A percentile compares a stretch with the other conserved stretches of the same genome.
Evolutionary conservation across 2,113 vertebrate genomes (phyloP).

Genomic region (Ameiurus melas): DNA sequence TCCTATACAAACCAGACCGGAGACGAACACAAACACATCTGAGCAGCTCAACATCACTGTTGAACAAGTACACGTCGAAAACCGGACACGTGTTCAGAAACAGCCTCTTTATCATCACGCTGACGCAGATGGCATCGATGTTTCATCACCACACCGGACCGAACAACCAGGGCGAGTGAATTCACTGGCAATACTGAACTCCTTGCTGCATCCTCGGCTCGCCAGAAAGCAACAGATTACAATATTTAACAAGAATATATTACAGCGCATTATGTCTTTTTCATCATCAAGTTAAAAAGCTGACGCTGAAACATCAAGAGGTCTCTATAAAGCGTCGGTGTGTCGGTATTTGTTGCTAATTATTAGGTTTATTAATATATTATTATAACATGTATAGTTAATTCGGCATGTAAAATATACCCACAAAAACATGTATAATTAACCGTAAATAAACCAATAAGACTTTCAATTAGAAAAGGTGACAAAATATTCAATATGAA

Average conservation of each 20-base stretch:
- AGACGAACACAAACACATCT: background rate
- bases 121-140: slow-evolving; percentile 68
- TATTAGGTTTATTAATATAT: background rate
- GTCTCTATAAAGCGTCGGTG: too few relatives aligned
- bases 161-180: background rate
- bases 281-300: too few relatives aligned
- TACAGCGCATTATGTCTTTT: too few relatives aligned
- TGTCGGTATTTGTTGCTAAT: background rate
- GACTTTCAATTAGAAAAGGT: too few relatives aligned
- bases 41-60: background rate
- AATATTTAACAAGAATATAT: too few relatives aligned
- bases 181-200: background rate
- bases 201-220: too few relatives aligned
- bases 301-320: too few relatives aligned
- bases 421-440: too few relatives aligned
- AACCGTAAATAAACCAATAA: too few relatives aligned
- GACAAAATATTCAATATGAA: too few relatives aligned
- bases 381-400: too few relatives aligned
- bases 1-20: slow-evolving; percentile 69
- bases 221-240: background rate
- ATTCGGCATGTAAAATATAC: background rate
- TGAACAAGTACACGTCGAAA: too few relatives aligned
- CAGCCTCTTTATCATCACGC: slow-evolving; percentile 85
- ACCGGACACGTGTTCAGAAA: slow-evolving; percentile 78
- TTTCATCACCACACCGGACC: slow-evolving; percentile 67